Evolutionary conservation across 2,888 invertebrate genomes (phyloP), one percentile per base, ranked within the genome.

Genomic region (Clistopyga incitator): DNA sequence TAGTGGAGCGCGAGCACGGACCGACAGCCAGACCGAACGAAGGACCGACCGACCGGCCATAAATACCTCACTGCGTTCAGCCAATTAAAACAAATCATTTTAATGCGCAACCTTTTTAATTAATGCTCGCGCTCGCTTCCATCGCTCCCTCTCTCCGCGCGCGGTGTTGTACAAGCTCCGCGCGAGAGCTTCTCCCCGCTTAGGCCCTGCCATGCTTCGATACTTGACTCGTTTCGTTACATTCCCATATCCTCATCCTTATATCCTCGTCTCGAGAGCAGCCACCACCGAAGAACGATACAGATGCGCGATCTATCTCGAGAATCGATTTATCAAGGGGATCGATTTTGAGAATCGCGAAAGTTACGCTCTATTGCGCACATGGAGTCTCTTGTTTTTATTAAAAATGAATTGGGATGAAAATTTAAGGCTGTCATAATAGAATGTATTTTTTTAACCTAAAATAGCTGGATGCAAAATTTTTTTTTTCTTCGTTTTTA

Each of bases 61-160:
- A 93, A 93, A 93, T 93, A 93, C 92, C 92, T 93, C 92, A 91
- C 90, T 90, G 90, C 91, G 92, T 92, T 92, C 92, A 92, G 91
- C 93, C 92, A 93, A 93, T 93, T 93, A 93, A 93, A 93, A 93
- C 93, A 93, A 93, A 93, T 93, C 93, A 93, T 93, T 93, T 93
- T 93, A 93, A 93, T 93, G 92, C 92, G 91, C 92, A 93, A 92
- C 92, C 92, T 93, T 93, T 93, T 93, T 93, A 93, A 93, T 93
- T 93, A 93, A 93, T 93, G 92, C 91, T 88, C 91, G 90, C 89
- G 91, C 90, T 91, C 91, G 87, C 90, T 89, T 90, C 90, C 90
- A 88, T 90, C 91, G 88, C 89, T 88, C 88, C 78, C 75, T 77
- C 77, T 67, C 13, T 42, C 45, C 77, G 56, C 79, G 77, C 67